phyloP scores from a whole-genome alignment of 2,888 invertebrate species.

The Arctia plantaginis region DNA sequence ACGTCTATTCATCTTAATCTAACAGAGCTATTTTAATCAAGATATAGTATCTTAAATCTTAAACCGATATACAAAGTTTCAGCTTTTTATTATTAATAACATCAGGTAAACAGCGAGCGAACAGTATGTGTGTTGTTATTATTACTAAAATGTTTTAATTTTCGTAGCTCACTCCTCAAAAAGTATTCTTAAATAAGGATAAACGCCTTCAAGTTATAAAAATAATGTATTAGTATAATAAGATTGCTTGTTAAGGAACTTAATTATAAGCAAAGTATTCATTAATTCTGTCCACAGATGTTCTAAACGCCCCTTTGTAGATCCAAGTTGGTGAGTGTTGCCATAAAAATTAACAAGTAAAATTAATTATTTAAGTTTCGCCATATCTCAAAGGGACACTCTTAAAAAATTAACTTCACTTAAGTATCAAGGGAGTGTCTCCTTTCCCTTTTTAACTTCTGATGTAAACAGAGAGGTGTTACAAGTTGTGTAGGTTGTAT shows the following conservation, averaged over 20 bases:
- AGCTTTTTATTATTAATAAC: too few relatives aligned
- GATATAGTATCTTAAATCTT: too few relatives aligned
- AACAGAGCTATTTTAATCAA: too few relatives aligned
- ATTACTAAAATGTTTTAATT: too few relatives aligned
- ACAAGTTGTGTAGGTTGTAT: not conserved
- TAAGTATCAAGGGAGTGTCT: not conserved
- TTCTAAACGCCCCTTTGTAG: conserved; percentile 27
- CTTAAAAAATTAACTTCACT: conserved; percentile 4
- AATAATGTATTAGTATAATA: conserved; percentile 7
- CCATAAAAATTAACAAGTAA: conserved; percentile 41
- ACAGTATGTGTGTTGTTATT: too few relatives aligned
- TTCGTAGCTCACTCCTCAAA: not conserved
- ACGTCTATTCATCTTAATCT: too few relatives aligned
- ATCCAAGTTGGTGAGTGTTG: conserved; percentile 21
- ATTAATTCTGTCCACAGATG: conserved; percentile 35
- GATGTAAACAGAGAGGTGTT: not conserved
- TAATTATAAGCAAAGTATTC: conserved; percentile 17
- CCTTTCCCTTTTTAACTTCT: not conserved
- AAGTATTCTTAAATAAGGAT: not conserved
- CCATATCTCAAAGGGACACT: conserved; percentile 39
- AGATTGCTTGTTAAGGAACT: conserved; percentile 13
- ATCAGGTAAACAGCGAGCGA: too few relatives aligned
- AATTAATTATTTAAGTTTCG: conserved; percentile 44
- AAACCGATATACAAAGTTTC: too few relatives aligned
- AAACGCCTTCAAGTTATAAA: not conserved